phyloP scores from a whole-genome alignment of 2,888 invertebrate genomes.

The Xestia ashworthii region DNA sequence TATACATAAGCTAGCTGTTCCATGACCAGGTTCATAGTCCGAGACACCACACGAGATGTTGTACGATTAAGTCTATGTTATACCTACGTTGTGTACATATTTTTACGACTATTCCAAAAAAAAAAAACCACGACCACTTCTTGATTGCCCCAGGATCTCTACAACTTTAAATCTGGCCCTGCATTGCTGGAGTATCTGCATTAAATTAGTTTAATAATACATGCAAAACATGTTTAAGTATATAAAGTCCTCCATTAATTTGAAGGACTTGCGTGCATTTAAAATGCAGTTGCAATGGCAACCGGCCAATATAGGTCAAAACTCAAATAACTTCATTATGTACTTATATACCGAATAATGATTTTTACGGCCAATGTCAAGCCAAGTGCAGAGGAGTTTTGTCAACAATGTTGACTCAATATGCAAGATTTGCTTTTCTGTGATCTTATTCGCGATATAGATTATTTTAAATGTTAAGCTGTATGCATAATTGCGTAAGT shows the following conservation, averaged over 20 bases:
- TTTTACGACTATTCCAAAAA: too few relatives aligned
- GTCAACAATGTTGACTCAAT: slow-evolving; percentile 17
- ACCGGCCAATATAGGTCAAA: slow-evolving; percentile 48
- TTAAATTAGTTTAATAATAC: neutral
- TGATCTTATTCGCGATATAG: neutral
- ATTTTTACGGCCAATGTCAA: slow-evolving; percentile 5
- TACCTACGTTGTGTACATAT: too few relatives aligned
- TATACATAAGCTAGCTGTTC: too few relatives aligned
- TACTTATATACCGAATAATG: slow-evolving; percentile 2
- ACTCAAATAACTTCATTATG: slow-evolving; percentile 23
- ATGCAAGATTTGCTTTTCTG: neutral
- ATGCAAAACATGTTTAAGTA: slow-evolving; percentile 33
- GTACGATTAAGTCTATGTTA: too few relatives aligned
- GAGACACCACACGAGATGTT: too few relatives aligned
- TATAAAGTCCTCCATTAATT: slow-evolving; percentile 24
- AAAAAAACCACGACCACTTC: too few relatives aligned
- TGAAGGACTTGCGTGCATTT: slow-evolving; percentile 16
- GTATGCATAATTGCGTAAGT: too few relatives aligned
- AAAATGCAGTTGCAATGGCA: slow-evolving; percentile 41
- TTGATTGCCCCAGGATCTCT: too few relatives aligned
- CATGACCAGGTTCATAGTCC: too few relatives aligned
- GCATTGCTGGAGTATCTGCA: neutral
- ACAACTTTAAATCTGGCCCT: too few relatives aligned
- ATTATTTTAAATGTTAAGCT: neutral
- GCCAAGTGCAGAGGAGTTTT: slow-evolving; percentile 50